Evolutionary conservation across 2,888 invertebrate genomes (phyloP), one percentile per base, ranked within the genome.

Genomic region (Cheilosia soror): DNA sequence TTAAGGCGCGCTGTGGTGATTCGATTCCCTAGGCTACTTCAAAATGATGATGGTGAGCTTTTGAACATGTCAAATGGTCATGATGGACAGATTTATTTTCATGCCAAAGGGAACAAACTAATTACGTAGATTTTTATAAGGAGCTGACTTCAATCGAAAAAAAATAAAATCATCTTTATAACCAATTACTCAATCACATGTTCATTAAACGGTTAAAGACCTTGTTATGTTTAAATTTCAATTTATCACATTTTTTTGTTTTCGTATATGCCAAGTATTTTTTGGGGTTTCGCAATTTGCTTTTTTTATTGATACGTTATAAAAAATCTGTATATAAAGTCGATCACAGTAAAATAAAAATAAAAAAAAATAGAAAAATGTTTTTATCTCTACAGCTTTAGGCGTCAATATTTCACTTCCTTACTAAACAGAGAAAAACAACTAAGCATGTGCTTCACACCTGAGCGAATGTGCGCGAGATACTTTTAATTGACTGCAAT

Each of bases 401-500:
- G 65, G 66, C 37, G 51, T 55, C 42, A 42, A 77, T 44, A 66
- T 72, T 82, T 82, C 53, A 77, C 82, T 77, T 82, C 82, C 82
- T 82, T 55, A 7, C 3, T 49, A 20, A 49, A 33, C 47, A 49
- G 37, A 37, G 42, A 13, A 33, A 33, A 40, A 37, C 37, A 15
- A 13, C 13, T 62, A 69, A 69, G 53, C 63, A 63, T 78, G 63
- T 72, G 71, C 58, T 79, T 69, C 84, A 84, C 75, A 84, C 75
- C 75, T 71, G 75, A 79, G 75, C 75, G 69, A 84, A 9, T 37
- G 44, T 62, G 72, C 77, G 57, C 55, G 31, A 73, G 69, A 77
- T 77, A 76, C 76, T 77, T 72, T 81, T 81, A 81, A 85, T 81
- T 72, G 85, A 81, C 66, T 81, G 53, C 60, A 66, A 76, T 65